phyloP scores from a whole-genome alignment of 2,888 invertebrate genomes.

The Leptodirus hochenwartii region DNA sequence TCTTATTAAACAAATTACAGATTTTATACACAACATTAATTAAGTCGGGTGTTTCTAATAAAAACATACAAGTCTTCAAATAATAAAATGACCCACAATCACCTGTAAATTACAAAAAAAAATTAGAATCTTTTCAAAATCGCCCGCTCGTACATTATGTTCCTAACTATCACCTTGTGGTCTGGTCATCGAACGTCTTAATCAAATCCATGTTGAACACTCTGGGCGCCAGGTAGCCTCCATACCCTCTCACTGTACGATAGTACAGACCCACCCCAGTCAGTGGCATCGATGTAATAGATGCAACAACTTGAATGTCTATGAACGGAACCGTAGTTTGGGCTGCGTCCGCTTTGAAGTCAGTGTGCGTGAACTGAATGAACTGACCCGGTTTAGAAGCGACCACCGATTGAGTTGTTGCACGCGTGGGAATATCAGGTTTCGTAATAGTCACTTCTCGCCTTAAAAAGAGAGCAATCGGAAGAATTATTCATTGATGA shows the following conservation, averaged over 20 bases:
- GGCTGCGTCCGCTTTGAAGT: neutral
- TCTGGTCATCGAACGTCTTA: slow-evolving; percentile 1
- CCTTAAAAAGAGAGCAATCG: too few relatives aligned
- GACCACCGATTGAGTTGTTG: slow-evolving; percentile 1
- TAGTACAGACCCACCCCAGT: slow-evolving; percentile 4
- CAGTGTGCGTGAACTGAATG: slow-evolving; percentile 2
- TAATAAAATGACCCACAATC: too few relatives aligned
- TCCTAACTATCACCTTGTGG: too few relatives aligned
- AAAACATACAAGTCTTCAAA: too few relatives aligned
- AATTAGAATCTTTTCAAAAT: too few relatives aligned
- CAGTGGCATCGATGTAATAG: slow-evolving; percentile 1
- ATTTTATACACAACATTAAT: too few relatives aligned
- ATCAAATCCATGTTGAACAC: slow-evolving; percentile 2
- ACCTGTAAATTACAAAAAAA: too few relatives aligned
- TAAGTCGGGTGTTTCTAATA: too few relatives aligned
- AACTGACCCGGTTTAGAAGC: slow-evolving; percentile 3
- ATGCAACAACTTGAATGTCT: slow-evolving; percentile 1
- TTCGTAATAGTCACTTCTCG: neutral
- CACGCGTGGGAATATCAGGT: slow-evolving; percentile 1
- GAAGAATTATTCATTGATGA: too few relatives aligned
- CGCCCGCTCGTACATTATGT: too few relatives aligned
- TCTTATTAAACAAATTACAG: too few relatives aligned
- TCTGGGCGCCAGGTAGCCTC: slow-evolving; percentile 5
- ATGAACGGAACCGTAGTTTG: slow-evolving; percentile 6
- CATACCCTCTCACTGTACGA: neutral